Evolutionary conservation across 2,888 invertebrate species (phyloP), one percentile per base, ranked within the genome.

Genomic region (Brassicogethes aeneus): DNA sequence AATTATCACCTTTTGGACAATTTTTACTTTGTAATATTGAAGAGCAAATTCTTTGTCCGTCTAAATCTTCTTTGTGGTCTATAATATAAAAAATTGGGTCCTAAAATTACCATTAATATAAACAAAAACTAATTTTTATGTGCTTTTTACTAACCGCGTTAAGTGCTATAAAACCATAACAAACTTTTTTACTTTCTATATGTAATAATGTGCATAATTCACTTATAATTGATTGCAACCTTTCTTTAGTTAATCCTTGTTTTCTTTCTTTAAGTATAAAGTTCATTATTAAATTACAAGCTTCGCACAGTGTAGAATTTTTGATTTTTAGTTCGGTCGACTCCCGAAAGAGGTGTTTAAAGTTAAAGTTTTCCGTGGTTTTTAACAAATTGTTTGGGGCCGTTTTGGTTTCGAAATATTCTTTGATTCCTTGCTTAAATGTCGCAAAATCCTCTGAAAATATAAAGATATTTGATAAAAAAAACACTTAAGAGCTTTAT

Each of bases 11-110:
- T 14, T 44, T 33, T 16, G 33, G 34, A 37, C 64, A 64, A 34
- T 65, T 52, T 1, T 54, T 49, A 1, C 57, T 63, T 62, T 80
- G 80, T 1, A 76, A 46, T 1, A 76, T 37, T 1, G 77, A 59
- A 0, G 75, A 74, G 50, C 82, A 82, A 32, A 78, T 68, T 15
- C 72, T 23, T 23, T 23, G 5, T 5, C 23, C 10, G 10, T 5
- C 10, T 10, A 23, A 10, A 10, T 23, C 10, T 23, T 23, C 5
- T 10, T 7, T 23, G 23, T 23, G 5, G 23, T 23, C 23, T 7
- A 23, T 7, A 23, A 23, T 23, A 10, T 23, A 23, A 7, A 10
- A 7, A 5, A 23, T 7, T 23, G 23, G 23, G 10, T 23, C 23
- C 23, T 23, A 23, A 7, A 23, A 23, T 7, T 23, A 23, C 10